A percentile compares a stretch with the other conserved stretches of the same genome.
These are phyloP conservation scores for Acanthopagrus latus DNA, from an alignment of 2,797 vertebrate species.

Conservation along the genomic window DNA sequence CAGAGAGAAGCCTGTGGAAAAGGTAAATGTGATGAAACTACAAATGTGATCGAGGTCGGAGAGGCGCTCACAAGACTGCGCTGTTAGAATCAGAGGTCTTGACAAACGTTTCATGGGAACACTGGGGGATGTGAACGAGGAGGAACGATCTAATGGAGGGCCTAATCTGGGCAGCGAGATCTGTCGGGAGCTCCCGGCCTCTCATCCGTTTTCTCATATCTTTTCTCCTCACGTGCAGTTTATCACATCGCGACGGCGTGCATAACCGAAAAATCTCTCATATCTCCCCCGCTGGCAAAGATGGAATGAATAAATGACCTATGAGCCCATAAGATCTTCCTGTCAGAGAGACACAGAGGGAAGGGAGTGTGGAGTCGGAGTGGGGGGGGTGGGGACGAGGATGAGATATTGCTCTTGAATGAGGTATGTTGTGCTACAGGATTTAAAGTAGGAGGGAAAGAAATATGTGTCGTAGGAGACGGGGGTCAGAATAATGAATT, in stretches of 20 bases:
- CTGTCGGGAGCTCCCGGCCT: slow-evolving; percentile 36
- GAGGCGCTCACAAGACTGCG: slow-evolving; percentile 13
- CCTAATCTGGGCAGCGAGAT: slow-evolving; percentile 56
- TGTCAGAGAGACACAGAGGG: slow-evolving; percentile 31
- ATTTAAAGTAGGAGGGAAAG: slow-evolving; percentile 39
- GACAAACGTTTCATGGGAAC: slow-evolving; percentile 19
- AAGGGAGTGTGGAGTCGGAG: slow-evolving; percentile 25
- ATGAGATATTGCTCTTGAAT: slow-evolving; percentile 55
- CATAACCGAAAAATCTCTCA: slow-evolving; percentile 60
- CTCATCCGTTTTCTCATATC: slow-evolving; percentile 52
- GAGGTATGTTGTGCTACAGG: slow-evolving; percentile 31
- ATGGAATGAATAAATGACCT: slow-evolving; percentile 64
- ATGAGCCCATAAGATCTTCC: slow-evolving; percentile 45
- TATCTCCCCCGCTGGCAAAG: slow-evolving; percentile 55
- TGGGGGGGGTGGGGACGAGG: slow-evolving; percentile 15
- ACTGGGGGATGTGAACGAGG: slow-evolving; percentile 12
- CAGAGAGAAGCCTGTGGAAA: slow-evolving; percentile 20
- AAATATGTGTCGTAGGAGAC: slow-evolving; percentile 37
- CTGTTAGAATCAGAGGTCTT: slow-evolving; percentile 25
- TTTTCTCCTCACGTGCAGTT: slow-evolving; percentile 54
- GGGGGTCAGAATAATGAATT: slow-evolving; percentile 55
- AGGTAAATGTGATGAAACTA: slow-evolving; percentile 18
- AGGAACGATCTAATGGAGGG: slow-evolving; percentile 44
- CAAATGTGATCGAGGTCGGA: slow-evolving; percentile 9
- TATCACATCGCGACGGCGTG: slow-evolving; percentile 49